Percentiles rank a stretch among this genome's conserved stretches.
These are phyloP conservation scores for Quadroppia sp. DNA, from an alignment of 2,888 invertebrate species.

Conservation along the genomic window DNA sequence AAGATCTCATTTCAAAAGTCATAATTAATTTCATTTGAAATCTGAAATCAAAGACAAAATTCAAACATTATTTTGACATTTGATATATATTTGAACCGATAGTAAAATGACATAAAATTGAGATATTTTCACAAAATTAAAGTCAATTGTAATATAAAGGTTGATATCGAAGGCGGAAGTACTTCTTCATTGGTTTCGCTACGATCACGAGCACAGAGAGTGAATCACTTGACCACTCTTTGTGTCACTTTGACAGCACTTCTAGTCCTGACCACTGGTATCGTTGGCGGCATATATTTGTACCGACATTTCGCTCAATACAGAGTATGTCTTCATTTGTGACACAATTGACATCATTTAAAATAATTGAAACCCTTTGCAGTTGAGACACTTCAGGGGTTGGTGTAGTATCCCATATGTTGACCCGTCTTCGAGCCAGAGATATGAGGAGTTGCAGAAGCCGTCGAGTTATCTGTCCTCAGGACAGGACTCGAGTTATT, in stretches of 20 bases:
- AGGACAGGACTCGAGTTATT: not conserved
- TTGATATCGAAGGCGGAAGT: conserved; percentile 16
- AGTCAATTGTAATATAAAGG: no score
- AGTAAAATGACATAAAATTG: no score
- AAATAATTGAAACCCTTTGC: conserved; percentile 30
- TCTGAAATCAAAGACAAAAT: no score
- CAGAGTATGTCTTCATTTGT: conserved; percentile 50
- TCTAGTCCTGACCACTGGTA: conserved; percentile 66
- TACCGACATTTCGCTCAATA: conserved; percentile 67
- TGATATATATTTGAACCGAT: no score
- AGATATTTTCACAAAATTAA: no score
- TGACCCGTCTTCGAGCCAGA: not conserved
- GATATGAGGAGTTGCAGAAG: not conserved
- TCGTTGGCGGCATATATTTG: conserved; percentile 66
- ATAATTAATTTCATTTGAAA: no score
- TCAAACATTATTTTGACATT: no score
- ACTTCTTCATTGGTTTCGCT: not conserved
- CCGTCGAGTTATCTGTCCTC: not conserved
- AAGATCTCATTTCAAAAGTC: no score
- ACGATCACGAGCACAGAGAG: conserved; percentile 7
- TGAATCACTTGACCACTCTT: conserved; percentile 59
- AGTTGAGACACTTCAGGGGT: conserved; percentile 63
- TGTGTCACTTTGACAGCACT: conserved; percentile 67
- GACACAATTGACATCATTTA: not conserved
- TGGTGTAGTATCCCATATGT: conserved; percentile 65